phyloP scores from a whole-genome alignment of 2,797 vertebrate species.

The Anguilla pacifica region DNA sequence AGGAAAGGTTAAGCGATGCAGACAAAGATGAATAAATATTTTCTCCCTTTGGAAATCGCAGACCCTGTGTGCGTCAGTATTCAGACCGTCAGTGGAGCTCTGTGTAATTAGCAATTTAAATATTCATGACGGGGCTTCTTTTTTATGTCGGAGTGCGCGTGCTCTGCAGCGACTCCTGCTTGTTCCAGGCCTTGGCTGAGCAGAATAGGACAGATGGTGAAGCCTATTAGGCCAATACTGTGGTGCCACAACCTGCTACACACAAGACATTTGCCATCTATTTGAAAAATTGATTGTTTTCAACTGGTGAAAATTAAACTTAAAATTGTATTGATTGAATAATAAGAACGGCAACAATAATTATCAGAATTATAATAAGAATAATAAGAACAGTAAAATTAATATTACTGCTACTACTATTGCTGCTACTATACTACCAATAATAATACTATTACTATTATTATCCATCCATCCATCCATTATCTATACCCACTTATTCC shows the following conservation, averaged over 20 bases:
- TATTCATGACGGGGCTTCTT: constrained; percentile 66
- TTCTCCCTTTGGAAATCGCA: constrained; percentile 44
- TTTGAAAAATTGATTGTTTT: not conserved
- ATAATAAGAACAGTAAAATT: no score
- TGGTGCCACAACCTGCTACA: not conserved
- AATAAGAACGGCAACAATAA: no score
- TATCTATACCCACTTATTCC: no score
- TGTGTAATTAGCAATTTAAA: constrained; percentile 64
- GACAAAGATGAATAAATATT: constrained; percentile 55
- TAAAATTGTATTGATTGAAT: no score
- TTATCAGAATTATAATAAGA: no score
- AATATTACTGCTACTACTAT: no score
- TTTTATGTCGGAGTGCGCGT: constrained; percentile 44
- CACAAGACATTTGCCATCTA: not conserved
- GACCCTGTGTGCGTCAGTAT: constrained; percentile 9
- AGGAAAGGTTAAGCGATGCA: constrained; percentile 66
- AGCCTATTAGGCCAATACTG: constrained; percentile 32
- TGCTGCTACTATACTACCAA: no score
- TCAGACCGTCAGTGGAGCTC: constrained; percentile 31
- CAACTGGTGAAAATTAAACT: not conserved
- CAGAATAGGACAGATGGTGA: constrained; percentile 61
- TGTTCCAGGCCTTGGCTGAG: constrained; percentile 54
- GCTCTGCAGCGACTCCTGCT: constrained; percentile 44
- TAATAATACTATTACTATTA: not conserved
- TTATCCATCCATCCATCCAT: not conserved